Conservation (phyloP, 2,113 vertebrate species). For the Lepisosteus oculatus region DNA sequence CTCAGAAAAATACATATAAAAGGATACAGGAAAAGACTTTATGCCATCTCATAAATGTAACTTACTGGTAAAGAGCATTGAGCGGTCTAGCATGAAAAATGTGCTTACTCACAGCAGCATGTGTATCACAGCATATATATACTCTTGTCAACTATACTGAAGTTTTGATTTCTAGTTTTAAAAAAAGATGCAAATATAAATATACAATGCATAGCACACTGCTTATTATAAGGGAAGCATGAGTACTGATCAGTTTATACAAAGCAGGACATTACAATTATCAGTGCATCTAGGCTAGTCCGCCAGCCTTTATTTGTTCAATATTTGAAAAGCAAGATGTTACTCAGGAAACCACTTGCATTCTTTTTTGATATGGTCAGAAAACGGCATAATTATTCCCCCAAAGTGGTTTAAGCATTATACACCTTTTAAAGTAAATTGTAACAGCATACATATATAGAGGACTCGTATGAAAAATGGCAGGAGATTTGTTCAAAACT, state of each 20-base stretch:
- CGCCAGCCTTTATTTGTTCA: slow-evolving; percentile 59
- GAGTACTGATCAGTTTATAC: slow-evolving; percentile 81
- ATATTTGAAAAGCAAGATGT: slow-evolving; percentile 76
- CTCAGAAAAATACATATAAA: slow-evolving; percentile 23
- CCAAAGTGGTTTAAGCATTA: slow-evolving; percentile 89
- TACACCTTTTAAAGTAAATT: slow-evolving; percentile 80
- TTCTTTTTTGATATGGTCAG: slow-evolving; percentile 77
- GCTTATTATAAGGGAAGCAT: slow-evolving; percentile 88
- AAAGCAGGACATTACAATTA: slow-evolving; percentile 82
- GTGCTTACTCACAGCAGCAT: slow-evolving; percentile 80
- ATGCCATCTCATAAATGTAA: slow-evolving; percentile 26
- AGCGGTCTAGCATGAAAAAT: slow-evolving; percentile 78
- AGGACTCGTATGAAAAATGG: slow-evolving; percentile 78
- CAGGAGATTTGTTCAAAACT: slow-evolving; percentile 88
- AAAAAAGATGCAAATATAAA: slow-evolving; percentile 79
- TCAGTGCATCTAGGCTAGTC: slow-evolving; percentile 79
- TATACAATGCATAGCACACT: slow-evolving; percentile 95
- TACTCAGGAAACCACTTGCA: slow-evolving; percentile 76
- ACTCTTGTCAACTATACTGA: slow-evolving; percentile 75
- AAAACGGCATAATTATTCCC: slow-evolving; percentile 78
- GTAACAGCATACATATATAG: slow-evolving; percentile 93
- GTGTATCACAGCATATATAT: slow-evolving; percentile 83
- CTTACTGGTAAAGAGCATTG: slow-evolving; percentile 59
- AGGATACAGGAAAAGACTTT: slow-evolving; percentile 40
- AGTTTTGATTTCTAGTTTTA: slow-evolving; percentile 62